A percentile compares a stretch with the other conserved stretches of the same genome.
Evolutionary conservation across 2,888 invertebrate genomes (phyloP).

Genomic region (Drosophila birchii): DNA sequence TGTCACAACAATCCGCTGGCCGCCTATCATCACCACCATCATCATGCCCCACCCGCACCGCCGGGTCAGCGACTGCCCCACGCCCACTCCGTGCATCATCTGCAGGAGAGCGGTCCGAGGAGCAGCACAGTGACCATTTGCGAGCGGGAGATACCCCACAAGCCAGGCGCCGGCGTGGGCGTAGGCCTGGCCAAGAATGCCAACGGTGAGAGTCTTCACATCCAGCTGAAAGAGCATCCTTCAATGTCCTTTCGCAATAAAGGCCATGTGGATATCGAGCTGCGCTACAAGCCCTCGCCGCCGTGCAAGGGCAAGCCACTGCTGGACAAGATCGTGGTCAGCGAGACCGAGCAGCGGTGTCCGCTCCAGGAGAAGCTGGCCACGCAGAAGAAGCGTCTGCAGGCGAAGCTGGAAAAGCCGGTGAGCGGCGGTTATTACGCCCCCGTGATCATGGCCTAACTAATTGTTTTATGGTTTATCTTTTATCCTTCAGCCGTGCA

Average conservation of each 20-base stretch:
- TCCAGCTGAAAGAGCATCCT: constrained; percentile 87
- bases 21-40: constrained; percentile 73
- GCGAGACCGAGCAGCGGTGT: constrained; percentile 77
- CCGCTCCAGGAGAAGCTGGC: constrained; percentile 58
- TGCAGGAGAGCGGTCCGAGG: constrained; percentile 73
- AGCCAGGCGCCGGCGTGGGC: constrained; percentile 56
- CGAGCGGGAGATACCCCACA: constrained; percentile 73
- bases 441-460: constrained; percentile 46
- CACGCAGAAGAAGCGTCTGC: constrained; percentile 69
- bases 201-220: constrained; percentile 82
- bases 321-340: constrained; percentile 86
- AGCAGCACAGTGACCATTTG: constrained; percentile 78
- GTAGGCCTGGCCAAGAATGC: constrained; percentile 70
- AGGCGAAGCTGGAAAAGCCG: constrained; percentile 79
- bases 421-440: constrained; percentile 71
- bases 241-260: constrained; percentile 87
- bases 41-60: constrained; percentile 56
- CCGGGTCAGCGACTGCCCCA: constrained; percentile 55
- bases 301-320: constrained; percentile 84
- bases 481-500: constrained; percentile 59
- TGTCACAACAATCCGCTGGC: constrained; percentile 76
- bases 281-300: constrained; percentile 88
- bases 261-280: constrained; percentile 88
- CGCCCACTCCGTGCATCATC: constrained; percentile 69
- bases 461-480: constrained; percentile 22